Percentiles rank a stretch among this genome's conserved stretches.
phyloP scores from a whole-genome alignment of 2,113 vertebrate genomes.

The Erinaceus europaeus region DNA sequence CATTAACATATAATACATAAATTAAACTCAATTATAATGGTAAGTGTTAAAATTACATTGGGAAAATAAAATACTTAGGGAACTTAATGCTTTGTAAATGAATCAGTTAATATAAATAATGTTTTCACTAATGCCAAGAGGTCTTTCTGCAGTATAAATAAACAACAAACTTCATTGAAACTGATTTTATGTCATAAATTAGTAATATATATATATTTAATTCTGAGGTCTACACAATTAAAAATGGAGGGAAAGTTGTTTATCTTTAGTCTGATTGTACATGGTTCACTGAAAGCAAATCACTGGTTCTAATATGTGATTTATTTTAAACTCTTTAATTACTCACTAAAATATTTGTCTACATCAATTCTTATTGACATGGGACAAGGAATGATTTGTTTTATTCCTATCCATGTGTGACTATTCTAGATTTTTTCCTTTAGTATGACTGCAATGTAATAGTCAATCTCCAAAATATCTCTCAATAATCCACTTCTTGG shows the following conservation, averaged over 20 bases:
- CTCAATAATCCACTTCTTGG: neutral
- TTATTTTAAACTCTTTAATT: neutral
- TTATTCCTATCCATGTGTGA: neutral
- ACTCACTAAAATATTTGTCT: neutral
- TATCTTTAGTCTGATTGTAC: no score
- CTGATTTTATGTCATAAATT: constrained; percentile 27
- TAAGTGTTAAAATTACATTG: constrained; percentile 62
- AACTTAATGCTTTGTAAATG: constrained; percentile 72
- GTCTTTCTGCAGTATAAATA: constrained; percentile 20
- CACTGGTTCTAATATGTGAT: neutral
- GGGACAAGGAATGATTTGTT: neutral
- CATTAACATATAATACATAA: neutral
- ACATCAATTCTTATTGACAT: neutral
- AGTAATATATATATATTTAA: neutral
- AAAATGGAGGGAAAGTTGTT: no score
- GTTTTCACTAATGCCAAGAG: constrained; percentile 34
- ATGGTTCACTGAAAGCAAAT: neutral
- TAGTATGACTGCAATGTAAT: neutral
- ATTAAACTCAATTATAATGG: constrained; percentile 73
- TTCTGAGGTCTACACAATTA: neutral
- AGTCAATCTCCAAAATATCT: neutral
- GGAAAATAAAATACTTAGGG: constrained; percentile 66
- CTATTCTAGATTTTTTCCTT: neutral
- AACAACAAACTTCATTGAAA: constrained; percentile 48
- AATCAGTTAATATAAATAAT: constrained; percentile 62